phyloP scores from a whole-genome alignment of 2,797 vertebrate genomes.

The Falco naumanni region DNA sequence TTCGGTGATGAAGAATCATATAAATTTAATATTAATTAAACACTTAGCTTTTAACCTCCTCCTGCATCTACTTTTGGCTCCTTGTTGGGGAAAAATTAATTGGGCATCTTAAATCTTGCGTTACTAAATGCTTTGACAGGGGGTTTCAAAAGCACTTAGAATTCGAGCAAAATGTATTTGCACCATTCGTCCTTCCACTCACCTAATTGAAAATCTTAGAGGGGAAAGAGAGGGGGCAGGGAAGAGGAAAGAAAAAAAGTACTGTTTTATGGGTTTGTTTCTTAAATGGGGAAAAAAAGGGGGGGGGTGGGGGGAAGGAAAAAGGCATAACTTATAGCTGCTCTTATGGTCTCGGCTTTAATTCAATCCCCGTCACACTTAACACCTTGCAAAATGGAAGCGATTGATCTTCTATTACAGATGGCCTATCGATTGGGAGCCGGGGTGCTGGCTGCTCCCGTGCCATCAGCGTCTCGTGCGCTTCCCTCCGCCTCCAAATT shows the following conservation, averaged over 20 bases:
- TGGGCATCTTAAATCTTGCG: slow-evolving; percentile 81
- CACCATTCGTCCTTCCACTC: slow-evolving; percentile 67
- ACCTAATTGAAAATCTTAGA: slow-evolving; percentile 70
- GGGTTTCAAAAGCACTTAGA: slow-evolving; percentile 77
- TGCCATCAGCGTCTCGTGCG: background rate
- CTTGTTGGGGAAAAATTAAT: slow-evolving; percentile 81
- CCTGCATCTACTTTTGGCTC: slow-evolving; percentile 80
- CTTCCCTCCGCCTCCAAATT: background rate
- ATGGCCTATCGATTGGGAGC: slow-evolving; percentile 34
- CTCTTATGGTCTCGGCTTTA: slow-evolving; percentile 49
- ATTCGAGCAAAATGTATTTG: slow-evolving; percentile 66
- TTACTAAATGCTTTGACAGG: slow-evolving; percentile 77
- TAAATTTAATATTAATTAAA: slow-evolving; percentile 88
- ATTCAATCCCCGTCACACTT: slow-evolving; percentile 57
- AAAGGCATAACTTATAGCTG: slow-evolving; percentile 59
- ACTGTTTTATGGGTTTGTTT: slow-evolving; percentile 63
- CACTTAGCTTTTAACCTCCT: slow-evolving; percentile 84
- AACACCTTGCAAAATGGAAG: slow-evolving; percentile 61
- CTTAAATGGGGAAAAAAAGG: slow-evolving; percentile 34
- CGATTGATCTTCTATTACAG: slow-evolving; percentile 66
- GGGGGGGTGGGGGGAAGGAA: background rate
- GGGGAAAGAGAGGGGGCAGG: background rate
- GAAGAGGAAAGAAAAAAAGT: slow-evolving; percentile 36
- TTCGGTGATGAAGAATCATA: slow-evolving; percentile 81
- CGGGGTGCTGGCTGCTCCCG: background rate